These are phyloP conservation scores for Pissodes strobi DNA, from an alignment of 1,140 invertebrate genomes.

Conservation along the genomic window DNA sequence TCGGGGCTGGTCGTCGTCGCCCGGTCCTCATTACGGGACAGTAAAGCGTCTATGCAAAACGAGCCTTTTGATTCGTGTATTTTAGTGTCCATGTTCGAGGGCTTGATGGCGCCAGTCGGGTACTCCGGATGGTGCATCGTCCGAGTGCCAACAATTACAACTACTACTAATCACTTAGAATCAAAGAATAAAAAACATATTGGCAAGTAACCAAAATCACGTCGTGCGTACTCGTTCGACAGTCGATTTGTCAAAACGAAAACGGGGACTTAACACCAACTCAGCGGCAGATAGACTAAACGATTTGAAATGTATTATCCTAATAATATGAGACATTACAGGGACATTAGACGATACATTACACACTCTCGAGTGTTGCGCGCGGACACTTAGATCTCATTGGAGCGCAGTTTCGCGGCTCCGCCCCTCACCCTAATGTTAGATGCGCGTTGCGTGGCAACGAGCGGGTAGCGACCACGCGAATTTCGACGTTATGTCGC, in stretches of 20 bases:
- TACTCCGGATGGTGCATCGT: conserved; percentile 35
- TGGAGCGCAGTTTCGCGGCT: conserved; percentile 36
- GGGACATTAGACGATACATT: conserved; percentile 56
- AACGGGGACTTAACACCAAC: conserved; percentile 28
- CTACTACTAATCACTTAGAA: background rate
- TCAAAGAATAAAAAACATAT: too few relatives aligned
- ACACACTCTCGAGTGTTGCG: conserved; percentile 46
- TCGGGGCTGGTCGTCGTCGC: conserved; percentile 46
- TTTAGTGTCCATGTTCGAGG: conserved; percentile 51
- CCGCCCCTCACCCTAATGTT: conserved; percentile 47
- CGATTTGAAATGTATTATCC: conserved; percentile 57
- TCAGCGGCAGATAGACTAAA: conserved; percentile 53
- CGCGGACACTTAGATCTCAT: conserved; percentile 42
- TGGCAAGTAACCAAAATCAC: too few relatives aligned
- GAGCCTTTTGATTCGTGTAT: conserved; percentile 57
- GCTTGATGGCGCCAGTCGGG: too few relatives aligned
- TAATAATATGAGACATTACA: conserved; percentile 57
- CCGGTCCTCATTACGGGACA: conserved; percentile 54
- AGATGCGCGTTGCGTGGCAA: conserved; percentile 48
- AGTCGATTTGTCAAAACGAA: too few relatives aligned
- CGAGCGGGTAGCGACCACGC: conserved; percentile 17
- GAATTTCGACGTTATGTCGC: conserved; percentile 39
- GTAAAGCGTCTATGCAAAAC: conserved; percentile 71
- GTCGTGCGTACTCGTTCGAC: too few relatives aligned
- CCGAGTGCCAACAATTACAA: too few relatives aligned